phyloP scores from a whole-genome alignment of 2,888 invertebrate species.

The Cetonia aurata region DNA sequence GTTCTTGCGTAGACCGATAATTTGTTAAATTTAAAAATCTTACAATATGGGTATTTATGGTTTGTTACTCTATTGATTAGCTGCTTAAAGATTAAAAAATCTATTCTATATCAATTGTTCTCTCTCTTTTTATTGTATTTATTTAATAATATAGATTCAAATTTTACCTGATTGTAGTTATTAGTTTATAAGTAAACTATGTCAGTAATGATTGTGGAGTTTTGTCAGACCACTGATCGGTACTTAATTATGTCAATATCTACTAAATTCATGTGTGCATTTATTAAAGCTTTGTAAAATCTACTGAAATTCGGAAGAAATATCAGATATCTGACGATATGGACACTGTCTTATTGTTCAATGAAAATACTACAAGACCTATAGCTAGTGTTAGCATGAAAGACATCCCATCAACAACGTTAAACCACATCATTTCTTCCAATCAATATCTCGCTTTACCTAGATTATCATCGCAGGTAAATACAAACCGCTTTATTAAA shows the following conservation, averaged over 20 bases:
- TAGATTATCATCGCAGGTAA: conserved; percentile 90
- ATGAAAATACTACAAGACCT: conserved; percentile 85
- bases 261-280: background rate
- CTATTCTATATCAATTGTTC: no score
- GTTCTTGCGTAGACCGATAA: no score
- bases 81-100: no score
- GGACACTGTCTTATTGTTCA: conserved; percentile 89
- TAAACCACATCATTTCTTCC: conserved; percentile 88
- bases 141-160: no score
- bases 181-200: no score
- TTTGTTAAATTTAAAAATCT: no score
- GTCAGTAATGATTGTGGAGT: no score
- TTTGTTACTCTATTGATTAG: no score
- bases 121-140: no score
- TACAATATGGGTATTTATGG: no score
- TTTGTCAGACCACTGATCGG: no score
- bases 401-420: conserved; percentile 88
- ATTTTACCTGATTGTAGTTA: no score
- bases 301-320: conserved; percentile 73
- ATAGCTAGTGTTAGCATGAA: conserved; percentile 90
- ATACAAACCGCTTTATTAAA: background rate
- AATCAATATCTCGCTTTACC: conserved; percentile 92
- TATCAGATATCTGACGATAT: conserved; percentile 81
- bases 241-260: background rate
- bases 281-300: conserved; percentile 75